These are phyloP conservation scores for Rhodophaea formosa DNA, from an alignment of 2,888 invertebrate genomes.

Conservation along the genomic window DNA sequence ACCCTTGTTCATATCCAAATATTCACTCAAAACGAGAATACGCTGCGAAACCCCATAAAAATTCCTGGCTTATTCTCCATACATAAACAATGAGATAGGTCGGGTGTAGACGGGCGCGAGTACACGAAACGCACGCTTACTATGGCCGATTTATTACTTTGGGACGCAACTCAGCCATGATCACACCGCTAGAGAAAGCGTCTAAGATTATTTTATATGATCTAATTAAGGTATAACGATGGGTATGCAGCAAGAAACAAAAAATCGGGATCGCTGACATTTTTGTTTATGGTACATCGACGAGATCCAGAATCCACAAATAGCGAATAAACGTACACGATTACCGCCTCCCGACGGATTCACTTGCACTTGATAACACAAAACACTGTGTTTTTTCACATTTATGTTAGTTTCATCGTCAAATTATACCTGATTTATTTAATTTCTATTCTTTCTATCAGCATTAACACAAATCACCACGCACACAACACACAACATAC, in stretches of 20 bases:
- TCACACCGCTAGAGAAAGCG: conserved; percentile 62
- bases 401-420: conserved; percentile 77
- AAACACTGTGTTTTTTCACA: conserved; percentile 74
- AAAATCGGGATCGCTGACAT: conserved; percentile 82
- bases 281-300: conserved; percentile 82
- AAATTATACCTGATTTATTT: conserved; percentile 70
- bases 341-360: conserved; percentile 80
- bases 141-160: conserved; percentile 72
- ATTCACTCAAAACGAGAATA: conserved; percentile 62
- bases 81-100: conserved; percentile 81
- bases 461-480: conserved; percentile 82
- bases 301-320: conserved; percentile 79
- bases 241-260: conserved; percentile 79
- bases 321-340: conserved; percentile 79
- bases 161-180: conserved; percentile 50
- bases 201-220: conserved; percentile 75
- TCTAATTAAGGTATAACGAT: conserved; percentile 76
- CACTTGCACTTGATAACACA: conserved; percentile 78
- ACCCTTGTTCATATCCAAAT: conserved; percentile 51
- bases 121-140: conserved; percentile 77
- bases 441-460: conserved; percentile 78
- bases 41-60: conserved; percentile 67
- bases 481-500: conserved; percentile 81
- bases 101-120: conserved; percentile 77
- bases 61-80: conserved; percentile 77